A percentile compares a stretch with the other conserved stretches of the same genome.
These are phyloP conservation scores for Phyto melanocephala DNA, from an alignment of 2,888 invertebrate genomes.

Conservation along the genomic window DNA sequence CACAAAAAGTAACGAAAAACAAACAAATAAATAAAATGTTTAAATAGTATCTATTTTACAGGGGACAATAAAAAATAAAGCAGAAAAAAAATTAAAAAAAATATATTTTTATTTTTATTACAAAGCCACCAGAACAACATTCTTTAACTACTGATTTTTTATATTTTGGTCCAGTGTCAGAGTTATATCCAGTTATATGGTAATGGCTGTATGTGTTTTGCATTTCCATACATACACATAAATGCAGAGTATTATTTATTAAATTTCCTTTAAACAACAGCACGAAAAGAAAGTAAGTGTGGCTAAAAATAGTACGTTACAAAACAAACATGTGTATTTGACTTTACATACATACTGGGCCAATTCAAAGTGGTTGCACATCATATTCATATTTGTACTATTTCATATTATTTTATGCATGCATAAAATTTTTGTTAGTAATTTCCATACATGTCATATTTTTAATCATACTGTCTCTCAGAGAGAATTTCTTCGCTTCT, in stretches of 20 bases:
- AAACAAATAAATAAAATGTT: background rate
- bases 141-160: background rate
- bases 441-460: no score
- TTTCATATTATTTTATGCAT: background rate
- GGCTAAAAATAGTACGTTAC: background rate
- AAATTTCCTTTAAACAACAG: slow-evolving; percentile 55
- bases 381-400: background rate
- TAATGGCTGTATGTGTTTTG: background rate
- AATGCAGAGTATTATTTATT: slow-evolving; percentile 30
- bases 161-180: slow-evolving; percentile 24
- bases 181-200: slow-evolving; percentile 2
- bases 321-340: background rate
- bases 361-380: no score
- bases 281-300: slow-evolving; percentile 38
- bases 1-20: background rate
- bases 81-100: background rate
- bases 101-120: slow-evolving; percentile 29
- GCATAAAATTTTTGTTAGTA: no score
- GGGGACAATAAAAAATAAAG: background rate
- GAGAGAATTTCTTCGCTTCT: no score
- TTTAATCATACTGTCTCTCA: no score
- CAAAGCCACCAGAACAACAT: slow-evolving; percentile 6
- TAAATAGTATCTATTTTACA: background rate
- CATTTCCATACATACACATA: background rate
- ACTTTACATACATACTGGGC: background rate